A percentile compares a stretch with the other conserved stretches of the same genome.
These are phyloP conservation scores for Sander vitreus DNA, from an alignment of 2,113 vertebrate species.

Conservation along the genomic window DNA sequence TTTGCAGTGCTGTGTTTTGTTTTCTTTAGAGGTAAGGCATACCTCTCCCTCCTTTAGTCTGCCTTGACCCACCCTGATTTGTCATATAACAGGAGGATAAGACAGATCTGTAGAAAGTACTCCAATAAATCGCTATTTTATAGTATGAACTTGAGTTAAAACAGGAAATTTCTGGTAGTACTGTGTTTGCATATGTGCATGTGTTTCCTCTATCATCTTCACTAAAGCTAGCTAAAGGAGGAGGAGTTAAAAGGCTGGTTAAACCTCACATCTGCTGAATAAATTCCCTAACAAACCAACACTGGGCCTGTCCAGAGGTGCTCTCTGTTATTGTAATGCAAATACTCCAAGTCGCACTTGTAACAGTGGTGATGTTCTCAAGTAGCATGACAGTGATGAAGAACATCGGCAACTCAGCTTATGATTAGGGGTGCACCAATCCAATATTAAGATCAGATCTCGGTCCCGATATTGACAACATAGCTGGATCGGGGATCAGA, in stretches of 20 bases:
- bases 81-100: conserved; percentile 19
- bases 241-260: neutral
- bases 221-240: neutral
- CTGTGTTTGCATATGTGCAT: neutral
- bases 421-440: neutral
- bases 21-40: conserved; percentile 56
- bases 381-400: neutral
- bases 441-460: no score
- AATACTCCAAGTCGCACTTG: neutral
- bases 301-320: neutral
- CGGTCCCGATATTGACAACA: no score
- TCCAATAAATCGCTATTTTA: neutral
- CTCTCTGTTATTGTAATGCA: neutral
- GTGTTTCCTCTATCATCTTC: neutral
- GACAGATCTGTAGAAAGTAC: conserved; percentile 17
- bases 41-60: conserved; percentile 48
- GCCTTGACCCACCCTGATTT: conserved; percentile 53
- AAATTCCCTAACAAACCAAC: neutral
- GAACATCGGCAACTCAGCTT: neutral
- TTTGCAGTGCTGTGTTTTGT: conserved; percentile 52
- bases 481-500: no score
- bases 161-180: neutral
- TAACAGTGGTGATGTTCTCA: neutral
- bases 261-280: neutral
- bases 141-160: neutral